phyloP scores from a whole-genome alignment of 2,797 vertebrate genomes.

The Bucorvus abyssinicus region DNA sequence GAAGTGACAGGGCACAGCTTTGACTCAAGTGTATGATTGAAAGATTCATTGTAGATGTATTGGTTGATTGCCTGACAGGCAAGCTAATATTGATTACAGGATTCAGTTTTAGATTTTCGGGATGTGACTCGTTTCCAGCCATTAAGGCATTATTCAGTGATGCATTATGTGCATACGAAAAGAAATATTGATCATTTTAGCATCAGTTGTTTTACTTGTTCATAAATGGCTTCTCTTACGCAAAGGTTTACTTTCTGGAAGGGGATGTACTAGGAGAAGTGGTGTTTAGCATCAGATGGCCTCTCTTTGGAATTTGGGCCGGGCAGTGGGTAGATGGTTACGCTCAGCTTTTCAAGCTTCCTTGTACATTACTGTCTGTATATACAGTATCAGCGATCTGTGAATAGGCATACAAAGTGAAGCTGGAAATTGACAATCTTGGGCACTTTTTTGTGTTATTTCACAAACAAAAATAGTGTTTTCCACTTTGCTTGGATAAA shows the following conservation, averaged over 20 bases:
- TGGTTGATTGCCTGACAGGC: constrained; percentile 18
- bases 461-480: neutral
- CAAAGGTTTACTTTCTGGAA: constrained; percentile 7
- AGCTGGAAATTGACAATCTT: neutral
- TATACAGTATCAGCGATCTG: neutral
- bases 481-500: neutral
- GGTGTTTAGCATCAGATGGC: neutral
- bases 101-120: constrained; percentile 60
- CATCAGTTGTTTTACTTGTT: constrained; percentile 40
- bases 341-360: neutral
- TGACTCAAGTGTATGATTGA: neutral
- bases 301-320: neutral
- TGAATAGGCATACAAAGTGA: neutral
- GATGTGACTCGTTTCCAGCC: constrained; percentile 69
- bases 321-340: neutral
- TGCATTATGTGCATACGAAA: constrained; percentile 71
- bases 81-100: constrained; percentile 67
- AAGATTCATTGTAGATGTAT: constrained; percentile 1
- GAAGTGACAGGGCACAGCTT: neutral
- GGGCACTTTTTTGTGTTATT: neutral
- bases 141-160: constrained; percentile 67
- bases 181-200: constrained; percentile 72
- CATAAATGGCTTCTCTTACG: constrained; percentile 19
- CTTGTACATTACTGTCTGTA: neutral
- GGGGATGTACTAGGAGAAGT: neutral